A percentile compares a stretch with the other conserved stretches of the same genome.
phyloP scores from a whole-genome alignment of 2,888 invertebrate species.

The Macrophya annulata region DNA sequence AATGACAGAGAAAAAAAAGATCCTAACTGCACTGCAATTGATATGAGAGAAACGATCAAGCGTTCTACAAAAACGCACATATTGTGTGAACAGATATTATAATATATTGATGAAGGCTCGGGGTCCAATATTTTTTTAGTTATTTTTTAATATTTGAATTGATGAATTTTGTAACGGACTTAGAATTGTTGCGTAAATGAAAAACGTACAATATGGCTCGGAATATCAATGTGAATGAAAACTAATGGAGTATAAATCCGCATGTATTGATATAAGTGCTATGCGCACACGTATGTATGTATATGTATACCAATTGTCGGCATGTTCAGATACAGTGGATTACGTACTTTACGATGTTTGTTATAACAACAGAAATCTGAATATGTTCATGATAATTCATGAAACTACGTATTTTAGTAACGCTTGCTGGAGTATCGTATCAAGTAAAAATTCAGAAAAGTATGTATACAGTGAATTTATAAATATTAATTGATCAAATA shows the following conservation, averaged over 20 bases:
- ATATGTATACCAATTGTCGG: not conserved
- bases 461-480: not conserved
- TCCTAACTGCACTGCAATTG: not conserved
- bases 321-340: too few species aligned
- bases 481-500: not conserved
- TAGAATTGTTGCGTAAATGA: not conserved
- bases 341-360: too few species aligned
- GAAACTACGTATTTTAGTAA: not conserved
- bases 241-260: constrained; percentile 27
- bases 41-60: constrained; percentile 1
- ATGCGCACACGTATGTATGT: not conserved
- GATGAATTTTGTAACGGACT: constrained; percentile 9
- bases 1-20: not conserved
- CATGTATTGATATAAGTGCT: not conserved
- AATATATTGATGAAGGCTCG: not conserved
- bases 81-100: not conserved
- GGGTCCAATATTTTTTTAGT: not conserved
- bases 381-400: not conserved
- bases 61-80: not conserved
- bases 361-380: not conserved
- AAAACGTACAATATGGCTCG: not conserved
- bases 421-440: not conserved
- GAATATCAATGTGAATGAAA: not conserved
- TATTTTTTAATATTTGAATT: not conserved
- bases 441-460: not conserved